These are phyloP conservation scores for Lacanobia wlatinum DNA, from an alignment of 2,888 invertebrate species.

Conservation along the genomic window DNA sequence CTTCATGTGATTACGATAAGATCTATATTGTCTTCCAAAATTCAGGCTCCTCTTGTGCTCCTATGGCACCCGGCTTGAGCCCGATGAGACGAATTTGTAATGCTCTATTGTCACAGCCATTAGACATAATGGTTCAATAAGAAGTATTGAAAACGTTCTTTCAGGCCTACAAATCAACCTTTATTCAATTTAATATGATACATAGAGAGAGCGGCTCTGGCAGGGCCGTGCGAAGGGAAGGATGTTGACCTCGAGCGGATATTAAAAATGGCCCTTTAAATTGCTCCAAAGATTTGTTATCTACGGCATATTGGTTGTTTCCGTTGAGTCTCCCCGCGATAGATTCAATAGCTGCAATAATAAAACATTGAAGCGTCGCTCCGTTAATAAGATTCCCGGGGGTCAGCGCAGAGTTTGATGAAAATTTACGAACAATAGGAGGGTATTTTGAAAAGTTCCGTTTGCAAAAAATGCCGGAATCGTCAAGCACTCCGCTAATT, in stretches of 20 bases:
- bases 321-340: constrained; percentile 75
- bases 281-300: constrained; percentile 84
- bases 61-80: constrained; percentile 58
- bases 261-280: constrained; percentile 87
- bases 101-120: constrained; percentile 88
- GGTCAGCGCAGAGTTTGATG: constrained; percentile 74
- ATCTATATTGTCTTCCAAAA: constrained; percentile 72
- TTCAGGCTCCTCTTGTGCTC: constrained; percentile 63
- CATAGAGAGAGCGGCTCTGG: constrained; percentile 69
- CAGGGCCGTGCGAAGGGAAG: constrained; percentile 81
- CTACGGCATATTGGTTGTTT: constrained; percentile 82
- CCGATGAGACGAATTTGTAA: constrained; percentile 87
- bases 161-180: constrained; percentile 85
- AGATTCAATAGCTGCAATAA: constrained; percentile 71
- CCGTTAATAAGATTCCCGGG: constrained; percentile 80
- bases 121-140: constrained; percentile 88
- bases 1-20: constrained; percentile 76
- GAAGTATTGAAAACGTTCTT: constrained; percentile 88
- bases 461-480: constrained; percentile 74
- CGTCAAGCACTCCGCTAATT: constrained; percentile 82
- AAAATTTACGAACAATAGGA: constrained; percentile 76
- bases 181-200: constrained; percentile 82
- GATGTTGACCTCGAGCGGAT: constrained; percentile 86
- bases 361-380: constrained; percentile 65
- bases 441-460: constrained; percentile 74